Evolutionary conservation across 2,797 vertebrate species (phyloP).

Genomic region (Xenentodon cancila): DNA sequence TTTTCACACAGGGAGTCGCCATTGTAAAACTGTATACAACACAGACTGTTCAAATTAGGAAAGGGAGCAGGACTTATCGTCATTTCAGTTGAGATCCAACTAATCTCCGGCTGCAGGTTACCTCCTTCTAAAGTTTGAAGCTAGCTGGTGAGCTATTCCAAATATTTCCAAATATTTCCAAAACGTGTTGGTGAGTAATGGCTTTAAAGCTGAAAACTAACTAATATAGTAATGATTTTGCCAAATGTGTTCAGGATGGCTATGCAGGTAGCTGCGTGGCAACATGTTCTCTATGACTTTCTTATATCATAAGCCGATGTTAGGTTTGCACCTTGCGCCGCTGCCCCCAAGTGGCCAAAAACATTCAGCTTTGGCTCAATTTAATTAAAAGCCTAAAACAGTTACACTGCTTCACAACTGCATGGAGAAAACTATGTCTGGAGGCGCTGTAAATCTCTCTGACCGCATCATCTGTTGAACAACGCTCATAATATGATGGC

Average conservation of each 20-base stretch:
- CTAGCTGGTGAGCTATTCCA: too few relatives aligned
- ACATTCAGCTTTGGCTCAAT: background rate
- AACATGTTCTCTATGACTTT: background rate
- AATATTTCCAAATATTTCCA: too few relatives aligned
- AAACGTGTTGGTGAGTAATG: too few relatives aligned
- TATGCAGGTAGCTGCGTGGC: background rate
- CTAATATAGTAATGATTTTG: too few relatives aligned
- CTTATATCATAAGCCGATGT: background rate
- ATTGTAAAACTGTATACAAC: too few relatives aligned
- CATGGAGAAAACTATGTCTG: constrained; percentile 18
- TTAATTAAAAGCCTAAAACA: constrained; percentile 32
- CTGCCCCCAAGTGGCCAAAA: constrained; percentile 18
- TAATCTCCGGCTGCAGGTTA: too few relatives aligned
- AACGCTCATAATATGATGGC: constrained; percentile 50
- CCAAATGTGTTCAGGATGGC: background rate
- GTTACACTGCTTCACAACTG: constrained; percentile 19
- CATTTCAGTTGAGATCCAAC: too few relatives aligned
- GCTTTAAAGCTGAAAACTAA: too few relatives aligned
- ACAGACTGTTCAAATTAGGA: too few relatives aligned
- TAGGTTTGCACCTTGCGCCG: constrained; percentile 5
- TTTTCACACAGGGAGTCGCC: too few relatives aligned
- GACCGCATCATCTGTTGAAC: constrained; percentile 35
- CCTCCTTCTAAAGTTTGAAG: too few relatives aligned
- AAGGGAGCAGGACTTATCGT: too few relatives aligned
- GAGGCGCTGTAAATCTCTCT: constrained; percentile 47